Base-by-base conservation (phyloP, 2,888 invertebrate species). In the Leptothorax acervorum region DNA sequence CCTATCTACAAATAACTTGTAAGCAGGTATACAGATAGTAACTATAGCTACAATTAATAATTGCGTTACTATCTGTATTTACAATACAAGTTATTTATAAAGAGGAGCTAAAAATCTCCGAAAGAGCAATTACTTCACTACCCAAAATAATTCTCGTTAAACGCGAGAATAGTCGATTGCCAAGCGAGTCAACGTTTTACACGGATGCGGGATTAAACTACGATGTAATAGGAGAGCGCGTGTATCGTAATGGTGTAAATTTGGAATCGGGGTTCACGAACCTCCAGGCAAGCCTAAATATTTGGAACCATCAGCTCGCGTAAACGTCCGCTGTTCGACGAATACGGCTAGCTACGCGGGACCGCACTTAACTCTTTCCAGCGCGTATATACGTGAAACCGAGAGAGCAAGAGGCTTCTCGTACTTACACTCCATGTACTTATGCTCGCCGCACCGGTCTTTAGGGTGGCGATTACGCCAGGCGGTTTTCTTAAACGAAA, bases 241-340 rank as follows among this genome's bases (percentile, higher is more conserved):
- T 75, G 35, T 75, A 83, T 68, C 75, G 79, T 79, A 79, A 79
- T 35, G 79, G 79, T 79, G 79, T 73, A 86, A 84, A 87, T 87
- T 86, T 85, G 87, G 85, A 83, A 86, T 87, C 85, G 86, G 85
- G 85, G 87, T 91, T 90, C 87, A 90, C 86, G 86, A 91, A 88
- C 90, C 88, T 86, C 83, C 53, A 23, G 63, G 66, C 74, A 73
- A 82, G 63, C 75, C 55, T 87, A 91, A 92, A 92, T 89, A 90
- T 91, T 92, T 92, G 85, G 84, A 71, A 55, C 76, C 39, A 57
- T 8, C 70, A 63, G 82, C 60, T 86, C 88, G 87, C 88, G 81
- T 88, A 88, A 89, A 90, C 85, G 84, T 88, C 76, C 63, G 86
- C 81, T 35, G 48, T 88, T 87, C 90, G 60, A 15, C 82, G 88